A percentile compares a stretch with the other conserved stretches of the same genome.
Conservation (phyloP, 2,888 invertebrate genomes). For the Netelia fuscicornis region DNA sequence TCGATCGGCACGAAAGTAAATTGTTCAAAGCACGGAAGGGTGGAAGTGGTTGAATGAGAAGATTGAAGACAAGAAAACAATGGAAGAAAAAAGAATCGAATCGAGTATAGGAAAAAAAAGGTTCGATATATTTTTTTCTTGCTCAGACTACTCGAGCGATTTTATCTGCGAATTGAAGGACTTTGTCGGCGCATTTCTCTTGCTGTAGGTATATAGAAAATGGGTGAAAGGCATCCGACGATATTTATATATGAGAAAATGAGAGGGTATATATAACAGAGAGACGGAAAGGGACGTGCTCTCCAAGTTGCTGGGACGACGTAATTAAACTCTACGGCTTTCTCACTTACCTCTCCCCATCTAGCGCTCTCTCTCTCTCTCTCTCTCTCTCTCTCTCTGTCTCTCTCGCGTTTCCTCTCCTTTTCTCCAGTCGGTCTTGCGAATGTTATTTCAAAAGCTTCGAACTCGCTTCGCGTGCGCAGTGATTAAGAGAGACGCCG, state of each 20-base stretch:
- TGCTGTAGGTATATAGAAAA: neutral
- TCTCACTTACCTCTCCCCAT: conserved; percentile 5
- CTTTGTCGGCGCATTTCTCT: neutral
- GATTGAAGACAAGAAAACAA: no score
- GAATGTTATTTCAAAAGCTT: conserved; percentile 68
- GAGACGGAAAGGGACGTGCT: conserved; percentile 60
- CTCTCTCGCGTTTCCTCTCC: neutral
- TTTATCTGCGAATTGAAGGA: neutral
- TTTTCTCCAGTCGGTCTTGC: conserved; percentile 15
- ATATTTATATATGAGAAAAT: neutral
- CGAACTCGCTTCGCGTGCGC: conserved; percentile 64
- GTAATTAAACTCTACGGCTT: conserved; percentile 63
- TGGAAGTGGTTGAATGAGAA: no score
- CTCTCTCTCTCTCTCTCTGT: neutral
- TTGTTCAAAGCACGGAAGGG: no score
- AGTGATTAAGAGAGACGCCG: conserved; percentile 61
- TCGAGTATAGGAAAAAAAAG: no score
- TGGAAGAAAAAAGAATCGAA: no score
- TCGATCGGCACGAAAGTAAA: no score
- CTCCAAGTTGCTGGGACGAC: conserved; percentile 61
- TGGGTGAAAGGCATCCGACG: neutral
- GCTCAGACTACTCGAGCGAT: neutral
- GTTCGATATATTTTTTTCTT: no score
- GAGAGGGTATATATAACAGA: neutral
- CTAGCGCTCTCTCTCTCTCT: conserved; percentile 3